A percentile compares a stretch with the other conserved stretches of the same genome.
phyloP scores from a whole-genome alignment of 1,140 invertebrate genomes.

The Lepidotrigona ventralis region DNA sequence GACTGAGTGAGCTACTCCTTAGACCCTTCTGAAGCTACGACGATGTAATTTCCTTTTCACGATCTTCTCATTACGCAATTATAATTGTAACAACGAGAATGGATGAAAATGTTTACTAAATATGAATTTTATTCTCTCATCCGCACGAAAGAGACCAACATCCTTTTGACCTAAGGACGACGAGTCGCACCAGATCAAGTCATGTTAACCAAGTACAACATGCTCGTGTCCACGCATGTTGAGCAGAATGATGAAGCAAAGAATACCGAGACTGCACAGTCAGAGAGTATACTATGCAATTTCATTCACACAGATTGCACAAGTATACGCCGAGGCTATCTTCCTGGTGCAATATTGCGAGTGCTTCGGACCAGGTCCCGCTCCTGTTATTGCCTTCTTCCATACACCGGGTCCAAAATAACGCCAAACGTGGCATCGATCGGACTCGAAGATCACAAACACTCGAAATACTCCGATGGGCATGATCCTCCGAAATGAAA shows the following conservation, averaged over 20 bases:
- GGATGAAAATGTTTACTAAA: background rate
- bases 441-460: background rate
- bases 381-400: background rate
- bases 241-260: slow-evolving; percentile 13
- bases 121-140: background rate
- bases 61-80: no score
- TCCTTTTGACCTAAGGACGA: background rate
- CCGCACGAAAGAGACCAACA: background rate
- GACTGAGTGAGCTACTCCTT: no score
- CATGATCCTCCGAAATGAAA: slow-evolving; percentile 1
- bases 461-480: background rate
- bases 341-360: slow-evolving; percentile 31
- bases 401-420: slow-evolving; percentile 2
- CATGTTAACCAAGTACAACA: slow-evolving; percentile 1
- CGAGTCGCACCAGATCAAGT: background rate
- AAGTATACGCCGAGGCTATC: background rate
- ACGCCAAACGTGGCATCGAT: background rate
- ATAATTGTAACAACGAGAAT: no score
- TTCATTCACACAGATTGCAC: slow-evolving; percentile 39
- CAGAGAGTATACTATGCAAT: slow-evolving; percentile 24
- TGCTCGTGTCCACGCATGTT: slow-evolving; percentile 4
- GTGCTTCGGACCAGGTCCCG: background rate
- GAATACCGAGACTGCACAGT: background rate
- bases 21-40: no score
- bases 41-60: no score